These are phyloP conservation scores for Sorex araneus DNA, from an alignment of 2,113 vertebrate genomes.

Conservation along the genomic window DNA sequence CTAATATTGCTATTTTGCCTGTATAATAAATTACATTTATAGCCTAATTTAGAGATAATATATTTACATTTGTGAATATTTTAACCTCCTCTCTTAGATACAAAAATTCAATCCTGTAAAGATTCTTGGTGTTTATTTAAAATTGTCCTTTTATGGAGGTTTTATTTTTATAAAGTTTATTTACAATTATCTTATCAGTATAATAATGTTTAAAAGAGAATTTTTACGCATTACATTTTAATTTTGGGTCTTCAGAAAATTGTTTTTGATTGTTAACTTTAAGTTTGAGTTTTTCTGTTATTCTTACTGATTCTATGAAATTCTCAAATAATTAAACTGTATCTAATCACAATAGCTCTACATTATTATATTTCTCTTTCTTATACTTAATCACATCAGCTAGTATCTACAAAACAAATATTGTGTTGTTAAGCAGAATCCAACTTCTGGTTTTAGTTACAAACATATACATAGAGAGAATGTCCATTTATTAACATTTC, in stretches of 20 bases:
- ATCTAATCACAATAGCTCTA: background rate
- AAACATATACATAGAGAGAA: background rate
- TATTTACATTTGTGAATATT: too few relatives aligned
- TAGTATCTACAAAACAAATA: constrained; percentile 14
- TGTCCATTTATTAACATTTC: background rate
- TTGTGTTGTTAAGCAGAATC: background rate
- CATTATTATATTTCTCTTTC: constrained; percentile 10
- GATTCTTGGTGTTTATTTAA: background rate
- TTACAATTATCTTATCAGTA: constrained; percentile 21
- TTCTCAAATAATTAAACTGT: constrained; percentile 3
- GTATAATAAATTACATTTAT: constrained; percentile 12
- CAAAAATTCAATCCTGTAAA: background rate
- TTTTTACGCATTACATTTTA: constrained; percentile 53
- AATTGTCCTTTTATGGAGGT: background rate
- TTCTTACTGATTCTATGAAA: constrained; percentile 7
- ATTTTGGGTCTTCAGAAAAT: background rate
- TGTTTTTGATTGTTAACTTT: constrained; percentile 8
- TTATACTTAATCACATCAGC: constrained; percentile 2
- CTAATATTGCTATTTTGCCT: background rate
- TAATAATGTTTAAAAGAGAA: background rate
- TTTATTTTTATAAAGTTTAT: constrained; percentile 36
- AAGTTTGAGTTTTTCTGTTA: constrained; percentile 3
- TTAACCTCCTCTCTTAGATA: background rate
- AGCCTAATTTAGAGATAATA: background rate
- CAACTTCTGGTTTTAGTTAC: background rate